These are phyloP conservation scores for Monopis laevigella DNA, from an alignment of 2,888 invertebrate genomes.

Conservation along the genomic window DNA sequence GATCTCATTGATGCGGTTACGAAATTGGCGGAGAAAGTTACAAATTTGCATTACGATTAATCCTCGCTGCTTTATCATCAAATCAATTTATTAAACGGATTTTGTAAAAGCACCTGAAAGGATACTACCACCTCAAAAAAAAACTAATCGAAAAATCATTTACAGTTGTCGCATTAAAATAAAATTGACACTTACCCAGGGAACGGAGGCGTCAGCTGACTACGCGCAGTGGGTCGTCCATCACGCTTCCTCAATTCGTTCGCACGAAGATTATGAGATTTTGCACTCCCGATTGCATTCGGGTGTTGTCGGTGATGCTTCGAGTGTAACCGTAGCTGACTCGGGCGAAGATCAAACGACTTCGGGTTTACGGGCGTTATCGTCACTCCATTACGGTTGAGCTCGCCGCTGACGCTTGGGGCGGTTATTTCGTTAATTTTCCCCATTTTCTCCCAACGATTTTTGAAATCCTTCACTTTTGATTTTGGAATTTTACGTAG, in stretches of 20 bases:
- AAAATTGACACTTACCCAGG: conserved; percentile 50
- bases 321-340: conserved; percentile 25
- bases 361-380: conserved; percentile 41
- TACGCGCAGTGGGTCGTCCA: conserved; percentile 25
- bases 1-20: too few species aligned
- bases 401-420: conserved; percentile 44
- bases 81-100: too few species aligned
- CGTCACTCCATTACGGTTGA: conserved; percentile 43
- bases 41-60: too few species aligned
- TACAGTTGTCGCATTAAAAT: too few species aligned
- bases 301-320: conserved; percentile 22
- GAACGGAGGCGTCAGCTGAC: conserved; percentile 50
- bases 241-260: conserved; percentile 42
- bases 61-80: too few species aligned
- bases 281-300: conserved; percentile 24
- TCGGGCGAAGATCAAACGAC: conserved; percentile 43
- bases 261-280: conserved; percentile 28
- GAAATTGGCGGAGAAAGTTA: too few species aligned
- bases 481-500: conserved; percentile 57
- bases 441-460: conserved; percentile 60
- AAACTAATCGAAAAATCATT: too few species aligned
- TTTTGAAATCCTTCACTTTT: conserved; percentile 49
- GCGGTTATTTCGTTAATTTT: conserved; percentile 64
- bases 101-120: too few species aligned
- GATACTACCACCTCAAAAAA: too few species aligned